A percentile compares a stretch with the other conserved stretches of the same genome.
phyloP scores from a whole-genome alignment of 2,797 vertebrate species.

The Martes flavigula region DNA sequence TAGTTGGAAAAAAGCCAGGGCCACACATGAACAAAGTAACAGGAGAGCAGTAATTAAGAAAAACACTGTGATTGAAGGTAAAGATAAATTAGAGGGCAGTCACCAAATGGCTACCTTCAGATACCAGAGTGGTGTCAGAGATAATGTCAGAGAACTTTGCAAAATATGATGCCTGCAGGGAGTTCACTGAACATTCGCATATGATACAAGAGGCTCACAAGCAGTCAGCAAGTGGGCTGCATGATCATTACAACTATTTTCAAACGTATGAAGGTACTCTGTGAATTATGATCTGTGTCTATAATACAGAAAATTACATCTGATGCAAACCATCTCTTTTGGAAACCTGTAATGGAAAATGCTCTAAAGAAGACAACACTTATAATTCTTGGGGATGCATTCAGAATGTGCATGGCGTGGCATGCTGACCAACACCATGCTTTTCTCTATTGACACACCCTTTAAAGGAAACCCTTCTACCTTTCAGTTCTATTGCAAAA shows the following conservation, averaged over 20 bases:
- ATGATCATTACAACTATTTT: conserved; percentile 41
- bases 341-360: conserved; percentile 49
- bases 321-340: background rate
- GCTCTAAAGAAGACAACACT: background rate
- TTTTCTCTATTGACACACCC: background rate
- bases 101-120: conserved; percentile 76
- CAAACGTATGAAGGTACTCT: background rate
- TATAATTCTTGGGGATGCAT: background rate
- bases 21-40: conserved; percentile 26
- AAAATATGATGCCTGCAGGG: conserved; percentile 57
- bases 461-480: background rate
- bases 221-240: background rate
- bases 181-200: background rate
- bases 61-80: conserved; percentile 61
- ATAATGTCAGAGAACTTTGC: conserved; percentile 53
- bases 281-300: conserved; percentile 16
- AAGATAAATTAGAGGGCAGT: conserved; percentile 78
- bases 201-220: background rate
- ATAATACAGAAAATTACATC: conserved; percentile 60
- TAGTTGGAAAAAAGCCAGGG: background rate
- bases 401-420: background rate
- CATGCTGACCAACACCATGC: background rate
- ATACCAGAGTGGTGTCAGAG: background rate
- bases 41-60: conserved; percentile 48
- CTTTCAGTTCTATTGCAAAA: conserved; percentile 20